Percentiles rank a stretch among this genome's conserved stretches.
Evolutionary conservation across 2,113 vertebrate species (phyloP).

Genomic region (Anas platyrhynchos): DNA sequence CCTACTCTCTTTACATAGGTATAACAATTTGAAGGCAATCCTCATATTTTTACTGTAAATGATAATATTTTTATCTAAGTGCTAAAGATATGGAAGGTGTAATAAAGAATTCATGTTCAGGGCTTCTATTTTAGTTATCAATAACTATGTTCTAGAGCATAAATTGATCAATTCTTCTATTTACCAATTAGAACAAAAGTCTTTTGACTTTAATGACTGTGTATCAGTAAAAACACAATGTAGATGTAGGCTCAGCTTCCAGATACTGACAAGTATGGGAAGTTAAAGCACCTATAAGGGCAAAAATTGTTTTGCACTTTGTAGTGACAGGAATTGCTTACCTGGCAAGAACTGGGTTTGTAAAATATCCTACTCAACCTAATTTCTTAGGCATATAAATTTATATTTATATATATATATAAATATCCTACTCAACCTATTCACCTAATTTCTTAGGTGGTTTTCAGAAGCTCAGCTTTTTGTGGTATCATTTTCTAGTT

Average conservation of each 20-base stretch:
- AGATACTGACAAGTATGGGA: background rate
- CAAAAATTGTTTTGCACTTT: background rate
- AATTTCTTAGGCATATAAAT: no score
- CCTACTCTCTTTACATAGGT: background rate
- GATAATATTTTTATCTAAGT: background rate
- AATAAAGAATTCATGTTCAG: background rate
- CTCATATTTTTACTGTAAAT: background rate
- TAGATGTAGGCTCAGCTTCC: background rate
- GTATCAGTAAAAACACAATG: background rate
- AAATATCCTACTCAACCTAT: background rate
- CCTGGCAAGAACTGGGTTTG: background rate
- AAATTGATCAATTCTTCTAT: background rate
- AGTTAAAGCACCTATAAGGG: background rate
- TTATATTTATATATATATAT: no score
- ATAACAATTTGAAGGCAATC: background rate
- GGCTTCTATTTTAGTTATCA: background rate
- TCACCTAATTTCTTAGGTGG: background rate
- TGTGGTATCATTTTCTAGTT: background rate
- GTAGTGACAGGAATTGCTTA: background rate
- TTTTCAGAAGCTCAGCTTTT: background rate
- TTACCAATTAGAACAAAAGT: background rate
- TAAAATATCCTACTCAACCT: background rate
- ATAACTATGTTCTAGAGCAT: background rate
- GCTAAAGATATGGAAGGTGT: background rate
- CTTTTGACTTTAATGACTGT: background rate